Conservation (phyloP, 2,113 vertebrate species). For the Xiphias gladius region DNA sequence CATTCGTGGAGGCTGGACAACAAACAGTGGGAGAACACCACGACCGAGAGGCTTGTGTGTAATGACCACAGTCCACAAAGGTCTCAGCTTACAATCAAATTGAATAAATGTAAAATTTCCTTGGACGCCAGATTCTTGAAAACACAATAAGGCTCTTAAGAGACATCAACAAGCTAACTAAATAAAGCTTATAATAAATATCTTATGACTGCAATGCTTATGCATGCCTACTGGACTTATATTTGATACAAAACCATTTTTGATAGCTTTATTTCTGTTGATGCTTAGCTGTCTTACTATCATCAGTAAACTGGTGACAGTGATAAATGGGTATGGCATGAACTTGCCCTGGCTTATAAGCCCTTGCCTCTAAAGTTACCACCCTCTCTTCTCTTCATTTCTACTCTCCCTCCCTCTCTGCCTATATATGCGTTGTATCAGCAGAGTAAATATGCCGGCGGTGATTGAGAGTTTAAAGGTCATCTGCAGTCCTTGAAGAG, state of each 20-base stretch:
- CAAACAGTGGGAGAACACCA: not conserved
- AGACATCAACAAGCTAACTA: not conserved
- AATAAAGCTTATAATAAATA: not conserved
- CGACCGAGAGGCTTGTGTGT: not conserved
- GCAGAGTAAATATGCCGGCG: slow-evolving; percentile 60
- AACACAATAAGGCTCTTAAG: not conserved
- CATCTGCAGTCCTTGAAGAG: slow-evolving; percentile 48
- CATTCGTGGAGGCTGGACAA: slow-evolving; percentile 1
- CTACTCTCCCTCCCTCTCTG: not conserved
- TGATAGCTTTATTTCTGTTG: not conserved
- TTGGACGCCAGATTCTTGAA: not conserved
- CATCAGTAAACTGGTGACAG: slow-evolving; percentile 47
- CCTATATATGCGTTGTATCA: slow-evolving; percentile 57
- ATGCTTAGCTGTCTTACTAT: slow-evolving; percentile 16
- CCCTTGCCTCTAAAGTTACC: slow-evolving; percentile 19
- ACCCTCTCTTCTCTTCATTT: slow-evolving; percentile 15
- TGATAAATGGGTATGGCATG: slow-evolving; percentile 45
- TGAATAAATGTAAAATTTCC: slow-evolving; percentile 3
- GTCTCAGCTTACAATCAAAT: slow-evolving; percentile 14
- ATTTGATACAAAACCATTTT: not conserved
- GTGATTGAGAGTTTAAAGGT: slow-evolving; percentile 72
- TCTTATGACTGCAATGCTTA: not conserved
- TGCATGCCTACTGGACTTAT: not conserved
- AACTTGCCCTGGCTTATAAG: slow-evolving; percentile 36
- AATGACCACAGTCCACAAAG: not conserved